A percentile compares a stretch with the other conserved stretches of the same genome.
phyloP scores from a whole-genome alignment of 1,140 invertebrate genomes.

The Cataglyphis hispanica region DNA sequence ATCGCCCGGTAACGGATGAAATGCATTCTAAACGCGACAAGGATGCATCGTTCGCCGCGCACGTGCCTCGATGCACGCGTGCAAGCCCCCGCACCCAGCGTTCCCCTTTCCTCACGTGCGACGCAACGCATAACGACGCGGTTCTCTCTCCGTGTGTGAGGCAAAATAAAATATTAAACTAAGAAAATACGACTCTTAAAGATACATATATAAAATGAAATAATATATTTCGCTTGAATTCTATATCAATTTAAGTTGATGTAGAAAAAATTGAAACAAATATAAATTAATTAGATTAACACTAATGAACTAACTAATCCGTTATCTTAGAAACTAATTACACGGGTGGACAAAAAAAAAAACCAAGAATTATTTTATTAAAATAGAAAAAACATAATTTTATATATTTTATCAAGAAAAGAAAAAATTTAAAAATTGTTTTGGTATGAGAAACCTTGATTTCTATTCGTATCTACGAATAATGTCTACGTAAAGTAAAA shows the following conservation, averaged over 20 bases:
- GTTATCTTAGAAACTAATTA: no score
- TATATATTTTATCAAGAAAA: background rate
- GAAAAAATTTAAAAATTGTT: background rate
- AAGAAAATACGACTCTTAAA: background rate
- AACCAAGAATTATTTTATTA: background rate
- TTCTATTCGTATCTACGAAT: background rate
- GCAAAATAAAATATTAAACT: background rate
- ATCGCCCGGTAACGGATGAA: slow-evolving; percentile 53
- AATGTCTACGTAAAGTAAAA: background rate
- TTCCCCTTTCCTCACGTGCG: slow-evolving; percentile 1
- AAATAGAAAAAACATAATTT: background rate
- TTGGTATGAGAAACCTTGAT: background rate
- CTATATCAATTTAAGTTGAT: no score
- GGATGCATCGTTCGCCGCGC: slow-evolving; percentile 52
- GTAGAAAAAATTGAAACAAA: no score
- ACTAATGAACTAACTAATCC: no score
- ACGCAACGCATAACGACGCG: background rate
- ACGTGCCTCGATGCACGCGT: slow-evolving; percentile 50
- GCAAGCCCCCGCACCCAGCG: background rate
- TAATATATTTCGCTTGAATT: no score
- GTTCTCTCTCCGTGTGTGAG: background rate
- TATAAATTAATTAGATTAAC: no score
- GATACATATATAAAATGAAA: no score
- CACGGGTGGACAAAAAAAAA: no score
- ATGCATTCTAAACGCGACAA: slow-evolving; percentile 61